Evolutionary conservation across 2,797 vertebrate species (phyloP), one percentile per base, ranked within the genome.

Genomic region (Hozukius guyotensis): DNA sequence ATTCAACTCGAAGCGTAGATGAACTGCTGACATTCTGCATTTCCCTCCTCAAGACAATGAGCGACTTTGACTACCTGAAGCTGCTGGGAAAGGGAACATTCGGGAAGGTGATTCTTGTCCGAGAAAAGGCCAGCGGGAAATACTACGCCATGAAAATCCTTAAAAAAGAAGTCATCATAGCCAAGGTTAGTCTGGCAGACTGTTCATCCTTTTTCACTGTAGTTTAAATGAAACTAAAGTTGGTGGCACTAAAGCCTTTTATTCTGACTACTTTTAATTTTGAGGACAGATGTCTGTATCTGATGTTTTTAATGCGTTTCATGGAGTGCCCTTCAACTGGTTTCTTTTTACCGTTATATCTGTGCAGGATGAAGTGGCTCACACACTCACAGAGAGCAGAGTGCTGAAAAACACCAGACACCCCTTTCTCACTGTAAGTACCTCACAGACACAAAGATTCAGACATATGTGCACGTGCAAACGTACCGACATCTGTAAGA

Each of bases 71-170:
- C 95, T 99, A 99, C 95, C 96, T 99, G 96, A 99, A 99, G 94
- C 96, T 99, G 77, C 95, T 99, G 92, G 98, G 98, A 84, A 99
- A 99, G 95, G 98, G 98, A 93, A 99, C 98, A 2, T 99, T 99
- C 88, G 98, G 98, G 49, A 99, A 99, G 96, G 98, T 99, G 79
- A 99, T 99, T 93, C 96, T 99, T 77, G 98, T 99, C 77, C 96
- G 98, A 90, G 98, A 99, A 95, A 99, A 99, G 85, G 98, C 98
- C 91, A 99, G 97, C 84, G 98, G 98, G 52, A 99, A 99, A 93
- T 99, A 99, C 72, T 99, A 99, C 32, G 98, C 98, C 90, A 99
- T 99, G 98, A 99, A 99, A 95, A 99, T 99, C 92, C 96, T 99
- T 83, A 99, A 98, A 94, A 99, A 99, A 92, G 98, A 99, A 95